Base-by-base conservation (phyloP, 2,113 vertebrate species). In the Pterocles gutturalis region DNA sequence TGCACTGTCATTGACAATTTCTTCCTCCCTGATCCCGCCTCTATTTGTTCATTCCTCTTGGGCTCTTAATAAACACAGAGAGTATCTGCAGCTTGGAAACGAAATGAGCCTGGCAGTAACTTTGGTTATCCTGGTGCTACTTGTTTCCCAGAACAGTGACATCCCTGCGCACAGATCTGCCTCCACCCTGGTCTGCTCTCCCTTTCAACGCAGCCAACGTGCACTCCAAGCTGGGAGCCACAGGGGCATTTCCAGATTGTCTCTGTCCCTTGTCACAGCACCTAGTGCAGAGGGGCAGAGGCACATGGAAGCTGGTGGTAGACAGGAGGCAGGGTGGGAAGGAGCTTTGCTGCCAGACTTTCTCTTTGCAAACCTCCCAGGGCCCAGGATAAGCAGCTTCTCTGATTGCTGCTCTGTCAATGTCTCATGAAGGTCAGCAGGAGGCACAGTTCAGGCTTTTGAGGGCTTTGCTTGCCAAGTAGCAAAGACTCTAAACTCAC, bases 201-300 rank as follows among this genome's bases (percentile, higher is more conserved):
- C 48, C 41, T 34, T 48, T 18, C 34, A 31, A 34, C 0, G 0
- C 26, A 58, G 34, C 11, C 36, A 33, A 70, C 0, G 3, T 13
- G 11, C 12, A 2, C 13, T 49, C 21, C 8, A 16, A 13, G 34
- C 31, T 58, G 22, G 51, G 33, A 62, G 13, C 57, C 19, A 3
- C 0, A 15, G 46, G 15, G 21, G 2, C 34, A 5, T 49, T 38
- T 43, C 75, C 55, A 55, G 34, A 8, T 10, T 34, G 31, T 24
- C 31, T 41, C 46, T 58, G 53, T 46, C 51, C n/a, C 11, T 14
- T 20, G 45, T 31, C 29, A 14, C 58, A 60, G 38, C n/a, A 20
- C 46, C 18, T 4, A 34, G 11, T 2, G 24, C 49, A 25, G 51
- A 75, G 46, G 15, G 26, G 13, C 21, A 82, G 64, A 33, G 28